Percentiles rank a stretch among this genome's conserved stretches.
phyloP scores from a whole-genome alignment of 2,888 invertebrate species.

The Andrena camellia region DNA sequence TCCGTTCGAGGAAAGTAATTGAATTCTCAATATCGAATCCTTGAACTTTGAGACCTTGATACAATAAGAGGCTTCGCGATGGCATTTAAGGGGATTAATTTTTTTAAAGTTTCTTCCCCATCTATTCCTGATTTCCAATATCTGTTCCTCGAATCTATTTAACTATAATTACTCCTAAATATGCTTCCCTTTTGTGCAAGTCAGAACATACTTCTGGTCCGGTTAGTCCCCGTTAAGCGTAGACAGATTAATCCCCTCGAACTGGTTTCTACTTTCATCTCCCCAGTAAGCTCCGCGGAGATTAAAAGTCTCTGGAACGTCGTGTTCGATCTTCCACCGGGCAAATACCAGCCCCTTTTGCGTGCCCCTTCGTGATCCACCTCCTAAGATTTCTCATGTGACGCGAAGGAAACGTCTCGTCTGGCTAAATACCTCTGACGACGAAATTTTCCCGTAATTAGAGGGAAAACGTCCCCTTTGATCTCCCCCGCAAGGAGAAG shows the following conservation, averaged over 20 bases:
- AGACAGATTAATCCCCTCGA: neutral
- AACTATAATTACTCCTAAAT: neutral
- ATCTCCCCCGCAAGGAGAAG: constrained; percentile 47
- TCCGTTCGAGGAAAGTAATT: constrained; percentile 17
- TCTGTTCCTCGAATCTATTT: too few relatives aligned
- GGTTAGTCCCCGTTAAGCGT: neutral
- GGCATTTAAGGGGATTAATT: constrained; percentile 16
- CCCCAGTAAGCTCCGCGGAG: neutral
- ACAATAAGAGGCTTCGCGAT: neutral
- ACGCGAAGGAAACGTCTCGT: constrained; percentile 45
- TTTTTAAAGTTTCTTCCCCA: neutral
- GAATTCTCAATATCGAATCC: constrained; percentile 28
- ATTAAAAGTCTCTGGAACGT: constrained; percentile 4
- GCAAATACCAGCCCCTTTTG: constrained; percentile 18
- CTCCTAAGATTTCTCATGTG: constrained; percentile 20
- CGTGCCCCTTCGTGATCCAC: neutral
- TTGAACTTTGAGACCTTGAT: constrained; percentile 1
- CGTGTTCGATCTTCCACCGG: constrained; percentile 14
- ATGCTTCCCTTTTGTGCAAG: neutral
- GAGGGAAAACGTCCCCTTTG: constrained; percentile 60
- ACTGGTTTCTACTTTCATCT: neutral
- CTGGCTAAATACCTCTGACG: constrained; percentile 50
- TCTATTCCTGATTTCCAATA: too few relatives aligned
- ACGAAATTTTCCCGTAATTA: constrained; percentile 65
- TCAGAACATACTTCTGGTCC: neutral